Conservation (phyloP, 1,140 invertebrate species). For the Cheumatopsyche charites region DNA sequence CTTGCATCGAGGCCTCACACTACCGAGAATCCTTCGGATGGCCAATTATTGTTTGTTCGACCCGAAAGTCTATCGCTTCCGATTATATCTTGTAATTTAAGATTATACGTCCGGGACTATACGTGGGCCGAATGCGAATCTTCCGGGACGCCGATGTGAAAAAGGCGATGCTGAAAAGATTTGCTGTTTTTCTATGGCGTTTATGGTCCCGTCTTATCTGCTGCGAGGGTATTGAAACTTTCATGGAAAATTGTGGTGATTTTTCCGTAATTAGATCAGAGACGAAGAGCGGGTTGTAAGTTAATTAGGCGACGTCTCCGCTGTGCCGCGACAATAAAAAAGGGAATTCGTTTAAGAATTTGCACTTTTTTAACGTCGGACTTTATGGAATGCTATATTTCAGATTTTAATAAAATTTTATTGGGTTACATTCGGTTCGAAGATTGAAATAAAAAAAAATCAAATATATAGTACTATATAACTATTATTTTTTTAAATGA, state of each 20-base stretch:
- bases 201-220: background rate
- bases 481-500: background rate
- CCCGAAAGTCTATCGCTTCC: conserved; percentile 3
- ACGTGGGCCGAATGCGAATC: conserved; percentile 10
- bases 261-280: conserved; percentile 13
- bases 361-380: conserved; percentile 4
- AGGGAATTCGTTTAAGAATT: conserved; percentile 15
- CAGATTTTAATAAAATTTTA: background rate
- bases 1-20: background rate
- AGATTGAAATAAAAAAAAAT: background rate
- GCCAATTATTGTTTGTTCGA: conserved; percentile 25
- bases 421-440: background rate
- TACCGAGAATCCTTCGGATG: background rate
- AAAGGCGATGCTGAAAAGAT: background rate
- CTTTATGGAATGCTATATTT: background rate
- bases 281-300: conserved; percentile 1
- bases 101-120: background rate
- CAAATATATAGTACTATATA: background rate
- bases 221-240: background rate
- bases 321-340: conserved; percentile 5
- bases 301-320: conserved; percentile 14
- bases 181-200: background rate
- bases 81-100: conserved; percentile 18
- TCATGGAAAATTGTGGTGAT: background rate
- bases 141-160: background rate